Percentiles rank a stretch among this genome's conserved stretches.
These are phyloP conservation scores for Drosophila nigromelanica DNA, from an alignment of 1,140 invertebrate species.

Conservation along the genomic window DNA sequence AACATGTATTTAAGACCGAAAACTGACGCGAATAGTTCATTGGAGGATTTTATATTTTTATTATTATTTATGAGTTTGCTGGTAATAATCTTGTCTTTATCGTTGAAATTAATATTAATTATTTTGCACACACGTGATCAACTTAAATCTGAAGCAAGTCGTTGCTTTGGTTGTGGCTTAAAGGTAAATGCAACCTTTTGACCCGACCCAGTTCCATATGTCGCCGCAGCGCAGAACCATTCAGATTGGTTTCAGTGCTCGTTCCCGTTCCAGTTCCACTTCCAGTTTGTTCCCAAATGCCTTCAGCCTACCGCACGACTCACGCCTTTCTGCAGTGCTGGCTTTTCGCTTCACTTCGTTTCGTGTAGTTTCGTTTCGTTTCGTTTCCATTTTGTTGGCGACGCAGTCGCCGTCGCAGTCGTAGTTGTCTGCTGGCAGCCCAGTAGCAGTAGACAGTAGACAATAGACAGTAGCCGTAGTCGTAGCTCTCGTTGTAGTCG, in stretches of 20 bases:
- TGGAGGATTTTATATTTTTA: too few species aligned
- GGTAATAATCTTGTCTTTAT: too few species aligned
- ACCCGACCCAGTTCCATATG: conserved; percentile 5
- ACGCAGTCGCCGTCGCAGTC: background rate
- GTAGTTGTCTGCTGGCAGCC: conserved; percentile 18
- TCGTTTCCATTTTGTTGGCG: conserved; percentile 2
- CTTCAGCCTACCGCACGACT: conserved; percentile 39
- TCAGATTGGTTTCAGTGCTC: background rate
- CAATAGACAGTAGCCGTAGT: conserved; percentile 22
- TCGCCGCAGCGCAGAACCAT: background rate
- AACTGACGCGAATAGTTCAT: too few species aligned
- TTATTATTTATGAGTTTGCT: too few species aligned
- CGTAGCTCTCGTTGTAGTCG: background rate
- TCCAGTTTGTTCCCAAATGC: conserved; percentile 27
- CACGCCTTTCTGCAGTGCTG: conserved; percentile 13
- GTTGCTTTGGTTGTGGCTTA: background rate
- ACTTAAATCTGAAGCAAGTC: background rate
- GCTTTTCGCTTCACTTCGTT: conserved; percentile 29
- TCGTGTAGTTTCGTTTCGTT: conserved; percentile 20
- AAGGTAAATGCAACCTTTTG: conserved; percentile 2
- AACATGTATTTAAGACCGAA: too few species aligned
- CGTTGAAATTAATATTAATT: background rate
- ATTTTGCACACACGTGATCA: background rate
- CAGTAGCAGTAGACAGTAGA: conserved; percentile 25
- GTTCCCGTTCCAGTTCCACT: conserved; percentile 6